Conservation (phyloP, 1,140 invertebrate species). For the Branchinecta lindahli region DNA sequence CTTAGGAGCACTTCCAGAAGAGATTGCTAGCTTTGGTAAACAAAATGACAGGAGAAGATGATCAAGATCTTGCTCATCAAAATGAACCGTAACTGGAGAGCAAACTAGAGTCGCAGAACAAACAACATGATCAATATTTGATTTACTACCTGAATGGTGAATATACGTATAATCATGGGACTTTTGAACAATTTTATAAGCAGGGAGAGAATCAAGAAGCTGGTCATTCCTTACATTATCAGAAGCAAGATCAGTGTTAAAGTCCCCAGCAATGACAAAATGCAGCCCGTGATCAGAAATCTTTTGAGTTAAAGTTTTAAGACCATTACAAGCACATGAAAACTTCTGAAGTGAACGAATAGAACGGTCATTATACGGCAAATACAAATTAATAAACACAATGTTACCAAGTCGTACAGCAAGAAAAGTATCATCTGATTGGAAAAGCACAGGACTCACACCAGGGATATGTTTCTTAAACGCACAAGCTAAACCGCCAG, state of each 20-base stretch:
- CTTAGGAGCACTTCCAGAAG: too few relatives aligned
- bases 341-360: too few relatives aligned
- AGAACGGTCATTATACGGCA: too few relatives aligned
- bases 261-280: background rate
- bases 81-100: background rate
- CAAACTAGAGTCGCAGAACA: background rate
- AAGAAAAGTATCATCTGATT: too few relatives aligned
- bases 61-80: conserved; percentile 1
- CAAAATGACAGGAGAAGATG: background rate
- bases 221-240: background rate
- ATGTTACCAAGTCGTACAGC: too few relatives aligned
- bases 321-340: too few relatives aligned
- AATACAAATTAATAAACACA: too few relatives aligned
- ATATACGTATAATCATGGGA: background rate
- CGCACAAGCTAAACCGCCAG: too few relatives aligned
- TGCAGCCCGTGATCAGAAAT: background rate
- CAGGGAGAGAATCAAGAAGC: background rate
- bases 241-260: background rate
- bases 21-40: too few relatives aligned
- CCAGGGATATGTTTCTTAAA: too few relatives aligned
- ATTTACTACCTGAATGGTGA: background rate
- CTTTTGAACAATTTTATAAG: background rate
- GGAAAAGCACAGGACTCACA: too few relatives aligned
- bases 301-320: too few relatives aligned
- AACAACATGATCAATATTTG: background rate